Conservation (phyloP, 2,888 invertebrate species). For the Tinea semifulvella region DNA sequence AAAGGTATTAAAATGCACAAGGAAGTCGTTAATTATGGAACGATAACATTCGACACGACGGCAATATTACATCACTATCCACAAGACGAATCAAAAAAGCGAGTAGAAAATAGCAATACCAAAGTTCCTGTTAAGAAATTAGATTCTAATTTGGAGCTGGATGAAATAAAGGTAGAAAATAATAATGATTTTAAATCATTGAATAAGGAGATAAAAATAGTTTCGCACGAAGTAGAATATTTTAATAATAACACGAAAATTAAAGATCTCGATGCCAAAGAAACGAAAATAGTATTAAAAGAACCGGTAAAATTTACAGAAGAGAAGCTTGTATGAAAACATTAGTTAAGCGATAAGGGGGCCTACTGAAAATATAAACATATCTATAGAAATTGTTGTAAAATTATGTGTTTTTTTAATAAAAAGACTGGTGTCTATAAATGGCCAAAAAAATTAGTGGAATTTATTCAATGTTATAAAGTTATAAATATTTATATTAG, state of each 20-base stretch:
- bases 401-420: conserved; percentile 23
- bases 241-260: conserved; percentile 39
- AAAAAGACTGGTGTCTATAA: conserved; percentile 37
- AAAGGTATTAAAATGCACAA: conserved; percentile 22
- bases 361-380: conserved; percentile 26
- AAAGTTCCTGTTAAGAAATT: conserved; percentile 35
- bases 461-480: not conserved
- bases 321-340: conserved; percentile 57
- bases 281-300: conserved; percentile 21
- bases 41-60: conserved; percentile 57
- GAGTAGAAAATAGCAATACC: not conserved
- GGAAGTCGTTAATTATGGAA: conserved; percentile 52
- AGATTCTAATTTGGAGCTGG: conserved; percentile 34
- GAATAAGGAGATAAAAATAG: conserved; percentile 23
- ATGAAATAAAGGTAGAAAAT: conserved; percentile 32
- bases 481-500: no score
- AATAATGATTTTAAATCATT: conserved; percentile 36
- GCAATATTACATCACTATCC: conserved; percentile 59
- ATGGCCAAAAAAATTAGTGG: conserved; percentile 19
- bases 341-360: not conserved
- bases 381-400: conserved; percentile 40
- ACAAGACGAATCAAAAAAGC: conserved; percentile 32
- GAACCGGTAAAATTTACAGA: conserved; percentile 45
- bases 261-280: conserved; percentile 21
- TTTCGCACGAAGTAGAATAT: conserved; percentile 28